These are phyloP conservation scores for Zygaena filipendulae DNA, from an alignment of 2,888 invertebrate genomes.

Conservation along the genomic window DNA sequence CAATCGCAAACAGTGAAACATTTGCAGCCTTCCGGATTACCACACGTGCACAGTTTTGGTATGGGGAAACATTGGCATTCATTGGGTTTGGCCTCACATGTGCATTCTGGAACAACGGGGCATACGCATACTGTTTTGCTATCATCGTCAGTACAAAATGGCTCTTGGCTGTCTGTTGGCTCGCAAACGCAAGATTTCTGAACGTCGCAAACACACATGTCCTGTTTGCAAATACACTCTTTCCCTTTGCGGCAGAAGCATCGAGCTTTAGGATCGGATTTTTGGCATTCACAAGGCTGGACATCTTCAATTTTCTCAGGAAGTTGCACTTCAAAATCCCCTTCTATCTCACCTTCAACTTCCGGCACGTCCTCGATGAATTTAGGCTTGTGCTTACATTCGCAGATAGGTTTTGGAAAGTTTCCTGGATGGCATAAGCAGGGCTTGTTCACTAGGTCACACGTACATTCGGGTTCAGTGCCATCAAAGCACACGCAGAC, in stretches of 20 bases:
- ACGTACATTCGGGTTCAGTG: slow-evolving; percentile 33
- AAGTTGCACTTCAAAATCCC: slow-evolving; percentile 9
- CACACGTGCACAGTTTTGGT: slow-evolving; percentile 33
- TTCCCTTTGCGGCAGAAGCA: slow-evolving; percentile 38
- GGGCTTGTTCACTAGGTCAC: slow-evolving; percentile 38
- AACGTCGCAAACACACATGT: slow-evolving; percentile 36
- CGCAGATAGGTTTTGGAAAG: slow-evolving; percentile 39
- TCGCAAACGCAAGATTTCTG: slow-evolving; percentile 39
- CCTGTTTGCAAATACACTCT: slow-evolving; percentile 31
- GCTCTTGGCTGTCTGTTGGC: slow-evolving; percentile 21
- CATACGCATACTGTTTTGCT: slow-evolving; percentile 36
- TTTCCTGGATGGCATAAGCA: slow-evolving; percentile 38
- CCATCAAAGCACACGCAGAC: slow-evolving; percentile 42
- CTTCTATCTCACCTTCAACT: slow-evolving; percentile 11
- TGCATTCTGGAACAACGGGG: slow-evolving; percentile 26
- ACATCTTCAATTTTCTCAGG: slow-evolving; percentile 12
- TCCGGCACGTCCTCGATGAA: slow-evolving; percentile 5
- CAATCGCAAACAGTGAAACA: slow-evolving; percentile 41
- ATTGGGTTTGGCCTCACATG: slow-evolving; percentile 23
- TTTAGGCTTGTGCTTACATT: slow-evolving; percentile 34
- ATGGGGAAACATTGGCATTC: slow-evolving; percentile 37
- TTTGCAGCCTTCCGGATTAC: slow-evolving; percentile 38
- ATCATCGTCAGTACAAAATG: slow-evolving; percentile 27
- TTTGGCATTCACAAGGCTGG: slow-evolving; percentile 41
- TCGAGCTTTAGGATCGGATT: slow-evolving; percentile 22